These are phyloP conservation scores for Eptatretus atami DNA, from an alignment of 2,797 vertebrate genomes.

Conservation along the genomic window DNA sequence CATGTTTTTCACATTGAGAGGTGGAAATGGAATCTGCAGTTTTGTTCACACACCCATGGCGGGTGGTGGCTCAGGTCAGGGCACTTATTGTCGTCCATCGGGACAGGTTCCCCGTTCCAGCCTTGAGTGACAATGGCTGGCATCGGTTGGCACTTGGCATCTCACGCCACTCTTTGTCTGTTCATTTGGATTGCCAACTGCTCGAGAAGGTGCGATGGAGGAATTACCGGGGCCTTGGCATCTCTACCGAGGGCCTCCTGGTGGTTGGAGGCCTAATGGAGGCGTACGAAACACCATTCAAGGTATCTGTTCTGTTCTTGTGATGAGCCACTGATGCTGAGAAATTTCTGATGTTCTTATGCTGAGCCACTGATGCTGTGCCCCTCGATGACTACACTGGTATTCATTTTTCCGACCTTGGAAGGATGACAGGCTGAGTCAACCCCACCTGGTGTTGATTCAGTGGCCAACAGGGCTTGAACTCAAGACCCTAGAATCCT, in stretches of 20 bases:
- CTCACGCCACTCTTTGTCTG: slow-evolving; percentile 18
- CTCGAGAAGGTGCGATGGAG: slow-evolving; percentile 36
- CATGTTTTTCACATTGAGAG: too few species aligned
- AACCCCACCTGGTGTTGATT: too few species aligned
- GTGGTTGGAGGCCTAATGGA: slow-evolving; percentile 33
- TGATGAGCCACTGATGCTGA: too few species aligned
- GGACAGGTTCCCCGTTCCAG: slow-evolving; percentile 29
- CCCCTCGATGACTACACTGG: too few species aligned
- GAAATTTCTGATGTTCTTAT: too few species aligned
- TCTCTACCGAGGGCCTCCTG: slow-evolving; percentile 26
- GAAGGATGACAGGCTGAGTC: too few species aligned
- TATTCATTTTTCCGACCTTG: too few species aligned
- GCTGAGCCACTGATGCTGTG: too few species aligned
- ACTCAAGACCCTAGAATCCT: too few species aligned
- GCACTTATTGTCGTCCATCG: neutral
- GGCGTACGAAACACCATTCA: slow-evolving; percentile 34
- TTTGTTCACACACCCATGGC: too few species aligned
- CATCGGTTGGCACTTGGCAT: slow-evolving; percentile 31
- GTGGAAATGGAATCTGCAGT: too few species aligned
- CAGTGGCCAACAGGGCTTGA: too few species aligned
- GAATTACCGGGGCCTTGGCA: slow-evolving; percentile 21
- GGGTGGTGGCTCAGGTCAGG: neutral
- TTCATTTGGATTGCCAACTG: slow-evolving; percentile 41
- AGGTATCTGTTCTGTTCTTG: slow-evolving; percentile 15
- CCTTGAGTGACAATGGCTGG: slow-evolving; percentile 31